These are phyloP conservation scores for Osmerus mordax DNA, from an alignment of 2,113 vertebrate species.

Conservation along the genomic window DNA sequence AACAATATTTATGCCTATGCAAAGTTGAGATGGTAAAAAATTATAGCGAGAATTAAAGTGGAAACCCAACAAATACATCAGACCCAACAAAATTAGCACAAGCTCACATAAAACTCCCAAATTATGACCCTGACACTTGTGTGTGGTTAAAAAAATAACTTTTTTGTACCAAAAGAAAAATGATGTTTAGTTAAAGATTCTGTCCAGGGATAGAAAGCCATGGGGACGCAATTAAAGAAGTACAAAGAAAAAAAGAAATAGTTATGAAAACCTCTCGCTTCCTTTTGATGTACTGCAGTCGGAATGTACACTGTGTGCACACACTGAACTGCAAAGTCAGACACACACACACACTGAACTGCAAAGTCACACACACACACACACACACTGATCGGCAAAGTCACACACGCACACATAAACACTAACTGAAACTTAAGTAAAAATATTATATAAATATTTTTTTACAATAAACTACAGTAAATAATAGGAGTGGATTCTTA, in stretches of 20 bases:
- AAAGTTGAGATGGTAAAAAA: constrained; percentile 8
- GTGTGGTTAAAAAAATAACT: constrained; percentile 52
- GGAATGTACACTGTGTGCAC: constrained; percentile 50
- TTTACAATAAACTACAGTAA: no score
- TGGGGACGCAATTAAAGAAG: constrained; percentile 80
- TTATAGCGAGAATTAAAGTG: neutral
- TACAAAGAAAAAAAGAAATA: constrained; percentile 77
- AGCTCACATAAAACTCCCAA: constrained; percentile 36
- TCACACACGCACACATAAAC: constrained; percentile 3
- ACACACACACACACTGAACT: neutral
- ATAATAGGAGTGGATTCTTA: no score
- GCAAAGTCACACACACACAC: neutral
- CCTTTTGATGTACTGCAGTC: constrained; percentile 76
- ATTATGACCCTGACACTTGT: constrained; percentile 62
- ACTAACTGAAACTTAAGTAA: no score
- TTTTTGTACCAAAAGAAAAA: constrained; percentile 56
- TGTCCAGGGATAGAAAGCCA: constrained; percentile 76
- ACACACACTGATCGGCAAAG: constrained; percentile 6
- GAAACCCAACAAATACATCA: constrained; percentile 18
- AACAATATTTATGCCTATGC: neutral
- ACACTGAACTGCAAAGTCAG: constrained; percentile 1
- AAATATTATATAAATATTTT: no score
- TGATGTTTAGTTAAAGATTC: constrained; percentile 77
- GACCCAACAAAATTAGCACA: constrained; percentile 32
- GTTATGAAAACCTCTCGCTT: constrained; percentile 76